These are phyloP conservation scores for Mya arenaria DNA, from an alignment of 1,140 invertebrate genomes.

Conservation along the genomic window DNA sequence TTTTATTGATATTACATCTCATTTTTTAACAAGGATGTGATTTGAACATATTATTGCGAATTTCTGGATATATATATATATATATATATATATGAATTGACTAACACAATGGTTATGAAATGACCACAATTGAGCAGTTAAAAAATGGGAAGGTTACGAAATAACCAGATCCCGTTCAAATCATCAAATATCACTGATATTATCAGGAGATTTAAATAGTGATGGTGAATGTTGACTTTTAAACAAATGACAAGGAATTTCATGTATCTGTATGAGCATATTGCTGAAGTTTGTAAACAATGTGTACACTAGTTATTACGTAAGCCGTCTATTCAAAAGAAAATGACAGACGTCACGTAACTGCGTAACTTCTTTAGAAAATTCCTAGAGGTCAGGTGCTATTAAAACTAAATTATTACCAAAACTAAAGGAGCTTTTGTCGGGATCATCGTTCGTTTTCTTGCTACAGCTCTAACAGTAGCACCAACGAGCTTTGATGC, in stretches of 20 bases:
- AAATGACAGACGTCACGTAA: not conserved
- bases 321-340: not conserved
- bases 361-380: not conserved
- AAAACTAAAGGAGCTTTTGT: constrained; percentile 90
- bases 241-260: not conserved
- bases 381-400: not conserved
- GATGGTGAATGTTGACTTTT: not conserved
- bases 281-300: not conserved
- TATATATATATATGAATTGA: too few species aligned
- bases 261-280: not conserved
- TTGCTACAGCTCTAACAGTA: constrained; percentile 92
- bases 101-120: too few species aligned
- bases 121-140: too few species aligned
- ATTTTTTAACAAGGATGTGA: too few species aligned
- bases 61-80: too few species aligned
- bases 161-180: too few species aligned
- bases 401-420: constrained; percentile 83
- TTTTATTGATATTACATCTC: too few species aligned
- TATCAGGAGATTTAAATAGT: too few species aligned
- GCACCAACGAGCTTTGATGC: constrained; percentile 82
- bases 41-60: too few species aligned
- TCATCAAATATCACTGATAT: too few species aligned
- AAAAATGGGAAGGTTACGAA: too few species aligned
- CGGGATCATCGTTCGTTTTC: constrained; percentile 87
- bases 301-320: not conserved